A percentile compares a stretch with the other conserved stretches of the same genome.
phyloP scores from a whole-genome alignment of 2,113 vertebrate species.

The Cololabis saira region DNA sequence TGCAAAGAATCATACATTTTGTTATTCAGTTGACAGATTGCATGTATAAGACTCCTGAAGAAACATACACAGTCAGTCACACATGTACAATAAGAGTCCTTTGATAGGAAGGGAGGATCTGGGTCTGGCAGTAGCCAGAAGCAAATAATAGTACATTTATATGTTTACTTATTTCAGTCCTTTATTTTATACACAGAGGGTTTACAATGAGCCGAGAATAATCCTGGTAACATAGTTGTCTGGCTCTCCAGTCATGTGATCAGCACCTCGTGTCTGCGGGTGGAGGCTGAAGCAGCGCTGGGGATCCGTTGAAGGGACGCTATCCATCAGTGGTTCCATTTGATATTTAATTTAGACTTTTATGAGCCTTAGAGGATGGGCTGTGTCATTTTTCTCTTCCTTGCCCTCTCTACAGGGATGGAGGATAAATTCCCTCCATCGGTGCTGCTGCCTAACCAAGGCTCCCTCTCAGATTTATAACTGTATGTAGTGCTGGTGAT shows the following conservation, averaged over 20 bases:
- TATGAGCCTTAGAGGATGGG: conserved; percentile 83
- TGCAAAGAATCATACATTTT: conserved; percentile 48
- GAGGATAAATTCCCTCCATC: conserved; percentile 80
- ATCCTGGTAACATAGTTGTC: conserved; percentile 79
- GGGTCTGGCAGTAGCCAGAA: conserved; percentile 27
- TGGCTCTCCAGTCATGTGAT: conserved; percentile 74
- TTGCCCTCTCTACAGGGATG: conserved; percentile 70
- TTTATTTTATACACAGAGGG: conserved; percentile 43
- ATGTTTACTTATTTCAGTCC: conserved; percentile 36
- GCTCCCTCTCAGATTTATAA: conserved; percentile 74
- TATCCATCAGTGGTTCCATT: conserved; percentile 84
- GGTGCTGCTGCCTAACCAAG: conserved; percentile 62
- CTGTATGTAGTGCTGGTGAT: conserved; percentile 52
- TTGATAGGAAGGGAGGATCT: conserved; percentile 50
- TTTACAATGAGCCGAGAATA: conserved; percentile 53
- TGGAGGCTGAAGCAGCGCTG: conserved; percentile 56
- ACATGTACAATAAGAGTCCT: conserved; percentile 38
- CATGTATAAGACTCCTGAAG: conserved; percentile 39
- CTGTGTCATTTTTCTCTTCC: conserved; percentile 77
- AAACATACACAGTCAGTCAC: conserved; percentile 46
- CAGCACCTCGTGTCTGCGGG: conserved; percentile 68
- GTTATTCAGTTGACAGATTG: conserved; percentile 68
- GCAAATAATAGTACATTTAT: conserved; percentile 56
- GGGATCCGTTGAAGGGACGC: conserved; percentile 67
- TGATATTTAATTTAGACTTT: conserved; percentile 87